Percentiles rank a stretch among this genome's conserved stretches.
These are phyloP conservation scores for Capricornis sumatraensis DNA, from an alignment of 2,113 vertebrate genomes.

Conservation along the genomic window DNA sequence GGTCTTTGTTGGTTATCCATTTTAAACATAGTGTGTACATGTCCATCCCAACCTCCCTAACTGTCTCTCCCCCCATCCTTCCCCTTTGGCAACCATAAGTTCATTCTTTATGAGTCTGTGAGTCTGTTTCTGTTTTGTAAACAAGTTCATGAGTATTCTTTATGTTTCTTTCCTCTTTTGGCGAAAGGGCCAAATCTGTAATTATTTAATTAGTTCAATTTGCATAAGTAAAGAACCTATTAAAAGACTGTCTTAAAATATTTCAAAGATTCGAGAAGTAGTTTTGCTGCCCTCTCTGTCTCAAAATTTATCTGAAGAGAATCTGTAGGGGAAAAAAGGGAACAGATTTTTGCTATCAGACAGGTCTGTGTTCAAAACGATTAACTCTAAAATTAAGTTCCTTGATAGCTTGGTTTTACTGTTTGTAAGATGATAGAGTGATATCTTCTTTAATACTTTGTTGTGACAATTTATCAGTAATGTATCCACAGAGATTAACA, in stretches of 20 bases:
- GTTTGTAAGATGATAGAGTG: neutral
- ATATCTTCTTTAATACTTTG: no score
- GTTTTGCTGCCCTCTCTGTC: neutral
- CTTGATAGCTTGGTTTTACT: no score
- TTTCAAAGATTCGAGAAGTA: neutral
- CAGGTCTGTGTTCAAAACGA: neutral
- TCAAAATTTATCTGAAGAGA: neutral
- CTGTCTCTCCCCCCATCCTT: fast-evolving
- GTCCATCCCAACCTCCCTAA: neutral
- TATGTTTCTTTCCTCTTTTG: neutral
- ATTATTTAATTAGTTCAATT: neutral
- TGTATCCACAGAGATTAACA: no score
- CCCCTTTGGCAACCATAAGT: neutral
- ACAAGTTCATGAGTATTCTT: neutral
- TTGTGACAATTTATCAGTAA: no score
- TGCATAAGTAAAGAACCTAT: neutral
- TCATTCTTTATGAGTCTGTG: neutral
- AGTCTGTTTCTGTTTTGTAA: neutral
- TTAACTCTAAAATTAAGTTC: neutral
- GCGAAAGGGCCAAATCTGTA: neutral
- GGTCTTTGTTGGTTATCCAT: neutral
- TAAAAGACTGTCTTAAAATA: neutral
- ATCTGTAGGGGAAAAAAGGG: neutral
- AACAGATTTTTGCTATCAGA: neutral
- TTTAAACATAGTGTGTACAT: neutral